phyloP scores from a whole-genome alignment of 2,113 vertebrate species.

The Oreochromis niloticus region DNA sequence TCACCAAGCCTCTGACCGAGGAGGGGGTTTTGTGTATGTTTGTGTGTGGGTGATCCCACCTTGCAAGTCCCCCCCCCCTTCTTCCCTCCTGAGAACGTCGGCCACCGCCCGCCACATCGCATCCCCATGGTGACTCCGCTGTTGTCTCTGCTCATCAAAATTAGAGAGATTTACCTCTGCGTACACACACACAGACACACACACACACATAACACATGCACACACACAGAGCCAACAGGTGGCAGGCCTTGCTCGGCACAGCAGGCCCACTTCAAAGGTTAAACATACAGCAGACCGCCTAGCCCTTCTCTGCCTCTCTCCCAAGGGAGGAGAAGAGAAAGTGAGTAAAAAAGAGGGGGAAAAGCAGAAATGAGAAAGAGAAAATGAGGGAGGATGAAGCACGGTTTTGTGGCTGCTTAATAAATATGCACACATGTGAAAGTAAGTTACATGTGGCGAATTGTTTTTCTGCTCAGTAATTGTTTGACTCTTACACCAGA shows the following conservation, averaged over 20 bases:
- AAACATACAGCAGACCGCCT: slow-evolving; percentile 57
- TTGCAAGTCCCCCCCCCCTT: slow-evolving; percentile 1
- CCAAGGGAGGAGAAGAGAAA: slow-evolving; percentile 32
- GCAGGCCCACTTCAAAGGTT: slow-evolving; percentile 69
- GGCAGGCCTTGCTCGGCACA: slow-evolving; percentile 71
- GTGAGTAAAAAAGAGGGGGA: slow-evolving; percentile 18
- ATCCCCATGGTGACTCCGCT: slow-evolving; percentile 64
- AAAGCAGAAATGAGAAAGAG: slow-evolving; percentile 33
- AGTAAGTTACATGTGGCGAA: neutral
- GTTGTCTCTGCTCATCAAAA: slow-evolving; percentile 72
- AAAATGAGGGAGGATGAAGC: neutral
- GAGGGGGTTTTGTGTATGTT: slow-evolving; percentile 54
- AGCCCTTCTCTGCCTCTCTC: slow-evolving; percentile 46
- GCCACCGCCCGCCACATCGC: slow-evolving; percentile 35
- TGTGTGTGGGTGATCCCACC: slow-evolving; percentile 56
- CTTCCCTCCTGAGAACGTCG: slow-evolving; percentile 49
- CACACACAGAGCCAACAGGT: slow-evolving; percentile 66
- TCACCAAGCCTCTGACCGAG: slow-evolving; percentile 64
- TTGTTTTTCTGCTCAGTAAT: neutral
- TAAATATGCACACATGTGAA: neutral
- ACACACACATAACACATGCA: slow-evolving; percentile 44
- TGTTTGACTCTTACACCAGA: slow-evolving; percentile 6
- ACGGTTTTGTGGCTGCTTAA: neutral
- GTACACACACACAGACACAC: slow-evolving; percentile 34
- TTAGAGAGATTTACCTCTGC: slow-evolving; percentile 72